A percentile compares a stretch with the other conserved stretches of the same genome.
These are phyloP conservation scores for Pomatostomus ruficeps DNA, from an alignment of 2,113 vertebrate genomes.

Conservation along the genomic window DNA sequence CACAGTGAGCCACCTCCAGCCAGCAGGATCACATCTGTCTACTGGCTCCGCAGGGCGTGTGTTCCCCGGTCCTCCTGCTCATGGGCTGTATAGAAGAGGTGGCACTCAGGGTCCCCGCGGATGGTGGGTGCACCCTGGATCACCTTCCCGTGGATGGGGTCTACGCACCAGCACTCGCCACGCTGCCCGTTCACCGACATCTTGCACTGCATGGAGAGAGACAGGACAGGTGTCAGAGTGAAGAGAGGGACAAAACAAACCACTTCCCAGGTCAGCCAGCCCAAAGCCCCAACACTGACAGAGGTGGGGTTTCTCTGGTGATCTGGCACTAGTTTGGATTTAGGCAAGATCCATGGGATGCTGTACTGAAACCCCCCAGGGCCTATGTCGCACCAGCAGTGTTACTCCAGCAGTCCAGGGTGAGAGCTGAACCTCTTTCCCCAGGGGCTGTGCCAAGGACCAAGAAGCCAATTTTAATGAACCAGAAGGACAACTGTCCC, in stretches of 20 bases:
- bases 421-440: neutral
- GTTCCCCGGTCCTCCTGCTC: conserved; percentile 80
- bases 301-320: neutral
- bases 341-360: neutral
- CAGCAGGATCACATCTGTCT: conserved; percentile 26
- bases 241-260: neutral
- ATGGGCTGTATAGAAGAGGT: conserved; percentile 80
- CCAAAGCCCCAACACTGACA: neutral
- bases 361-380: neutral
- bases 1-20: conserved; percentile 8
- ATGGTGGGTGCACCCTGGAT: conserved; percentile 84
- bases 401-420: neutral
- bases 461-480: neutral
- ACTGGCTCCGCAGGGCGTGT: conserved; percentile 61
- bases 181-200: conserved; percentile 93
- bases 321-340: neutral
- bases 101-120: conserved; percentile 91
- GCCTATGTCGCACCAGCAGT: neutral
- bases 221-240: neutral
- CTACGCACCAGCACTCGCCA: conserved; percentile 96
- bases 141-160: conserved; percentile 86
- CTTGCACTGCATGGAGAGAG: conserved; percentile 83
- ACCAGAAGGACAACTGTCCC: neutral
- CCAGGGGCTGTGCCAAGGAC: neutral
- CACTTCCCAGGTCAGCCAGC: neutral